Base-by-base conservation (phyloP, 2,888 invertebrate species). In the Synanthedon formicaeformis region DNA sequence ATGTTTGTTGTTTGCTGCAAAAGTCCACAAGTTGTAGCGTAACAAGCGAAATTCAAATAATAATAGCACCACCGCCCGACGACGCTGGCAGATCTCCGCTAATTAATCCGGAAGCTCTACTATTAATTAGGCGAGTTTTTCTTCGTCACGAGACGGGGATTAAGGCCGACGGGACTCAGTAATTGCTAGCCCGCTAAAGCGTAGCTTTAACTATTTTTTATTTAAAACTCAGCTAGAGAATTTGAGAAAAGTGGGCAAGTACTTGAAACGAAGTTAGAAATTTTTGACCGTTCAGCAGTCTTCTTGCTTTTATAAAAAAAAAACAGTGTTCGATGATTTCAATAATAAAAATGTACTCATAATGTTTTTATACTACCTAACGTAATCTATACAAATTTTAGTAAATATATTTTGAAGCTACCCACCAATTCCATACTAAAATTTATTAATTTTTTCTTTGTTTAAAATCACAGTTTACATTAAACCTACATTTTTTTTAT, bases 41-140 rank as follows among this genome's bases (percentile, higher is more conserved):
- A 34, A 56, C 16, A 4, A 51, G 50, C 53, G 23, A 57, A 50
- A 48, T 50, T 41, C 49, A 23, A 45, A 45, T 13, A 45, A 45
- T 45, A 45, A n/a, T 14, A 49, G 16, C 49, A 18, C 45, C 49
- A 13, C 8, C 23, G 23, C 23, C 34, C 34, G 10, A 34, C 49
- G 11, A 41, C 55, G 55, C 23, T 52, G 56, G 51, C 64, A 71
- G 71, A 77, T 73, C 73, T 63, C 64, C 67, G 67, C 75, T 81
- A 82, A 83, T 83, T 76, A 82, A 80, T 78, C 79, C 73, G 65
- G 71, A 67, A 71, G 74, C 75, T 75, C 73, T 71, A 75, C 78
- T 83, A 81, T 84, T 82, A 81, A 84, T 82, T 81, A 81, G 71
- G 64, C 56, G 75, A 76, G 75, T 79, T 84, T 82, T 83, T 81